These are phyloP conservation scores for Halcyon senegalensis DNA, from an alignment of 2,113 vertebrate species.

Conservation along the genomic window DNA sequence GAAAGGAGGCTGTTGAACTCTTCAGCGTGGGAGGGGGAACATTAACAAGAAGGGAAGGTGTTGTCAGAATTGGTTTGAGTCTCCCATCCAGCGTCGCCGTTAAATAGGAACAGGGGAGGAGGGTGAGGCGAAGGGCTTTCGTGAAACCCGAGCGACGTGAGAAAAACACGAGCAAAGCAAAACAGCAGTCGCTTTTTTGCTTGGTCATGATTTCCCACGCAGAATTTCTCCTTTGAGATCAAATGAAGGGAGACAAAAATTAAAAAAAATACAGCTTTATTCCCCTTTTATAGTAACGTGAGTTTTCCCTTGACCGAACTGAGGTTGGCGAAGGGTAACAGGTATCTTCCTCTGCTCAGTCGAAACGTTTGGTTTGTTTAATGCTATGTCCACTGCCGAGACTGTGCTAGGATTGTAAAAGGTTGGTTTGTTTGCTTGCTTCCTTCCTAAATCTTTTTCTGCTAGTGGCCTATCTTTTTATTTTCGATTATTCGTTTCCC, in stretches of 20 bases:
- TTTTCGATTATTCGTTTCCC: background rate
- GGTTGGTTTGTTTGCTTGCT: background rate
- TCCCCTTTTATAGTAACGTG: background rate
- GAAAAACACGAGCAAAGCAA: background rate
- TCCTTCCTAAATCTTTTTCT: slow-evolving; percentile 23
- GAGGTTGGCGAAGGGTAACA: background rate
- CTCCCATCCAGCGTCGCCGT: background rate
- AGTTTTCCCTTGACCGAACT: background rate
- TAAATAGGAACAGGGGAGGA: background rate
- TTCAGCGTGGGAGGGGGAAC: background rate
- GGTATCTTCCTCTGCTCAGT: background rate
- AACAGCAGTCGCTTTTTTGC: background rate
- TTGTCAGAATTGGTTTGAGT: background rate
- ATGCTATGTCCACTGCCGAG: slow-evolving; percentile 2
- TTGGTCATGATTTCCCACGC: background rate
- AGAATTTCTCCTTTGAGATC: background rate
- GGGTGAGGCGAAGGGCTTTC: background rate
- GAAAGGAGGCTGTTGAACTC: background rate
- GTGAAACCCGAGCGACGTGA: background rate
- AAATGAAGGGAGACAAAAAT: accelerated
- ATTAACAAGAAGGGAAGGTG: background rate
- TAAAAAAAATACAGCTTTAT: background rate
- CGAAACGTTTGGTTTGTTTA: slow-evolving; percentile 1
- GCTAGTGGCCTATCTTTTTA: background rate
- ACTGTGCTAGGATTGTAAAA: slow-evolving; percentile 17